These are phyloP conservation scores for Parthenolecanium corni DNA, from an alignment of 2,888 invertebrate species.

Conservation along the genomic window DNA sequence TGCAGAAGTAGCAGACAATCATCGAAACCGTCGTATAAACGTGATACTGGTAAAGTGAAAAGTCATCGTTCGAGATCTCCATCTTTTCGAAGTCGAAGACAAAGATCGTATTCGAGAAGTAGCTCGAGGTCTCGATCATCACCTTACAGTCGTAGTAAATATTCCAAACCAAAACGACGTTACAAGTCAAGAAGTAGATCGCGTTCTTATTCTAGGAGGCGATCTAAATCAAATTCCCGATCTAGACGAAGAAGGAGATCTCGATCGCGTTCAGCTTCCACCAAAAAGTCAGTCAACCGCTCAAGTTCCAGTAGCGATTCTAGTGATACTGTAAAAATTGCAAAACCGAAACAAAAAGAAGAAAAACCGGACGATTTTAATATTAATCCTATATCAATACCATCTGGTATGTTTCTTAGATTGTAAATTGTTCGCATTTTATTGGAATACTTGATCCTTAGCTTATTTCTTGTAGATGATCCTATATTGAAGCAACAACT, in stretches of 20 bases:
- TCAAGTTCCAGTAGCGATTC: background rate
- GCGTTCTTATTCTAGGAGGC: background rate
- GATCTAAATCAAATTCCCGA: slow-evolving; percentile 10
- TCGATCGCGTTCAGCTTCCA: slow-evolving; percentile 3
- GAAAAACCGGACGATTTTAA: background rate
- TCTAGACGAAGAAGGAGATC: slow-evolving; percentile 6
- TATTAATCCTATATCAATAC: slow-evolving; percentile 1
- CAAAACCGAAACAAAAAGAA: background rate
- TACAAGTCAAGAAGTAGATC: slow-evolving; percentile 16
- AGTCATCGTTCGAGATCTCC: slow-evolving; percentile 16
- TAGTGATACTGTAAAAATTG: background rate
- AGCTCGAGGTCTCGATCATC: slow-evolving; percentile 6
- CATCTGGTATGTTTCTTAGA: background rate
- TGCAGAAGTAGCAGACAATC: background rate
- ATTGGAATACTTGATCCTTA: background rate
- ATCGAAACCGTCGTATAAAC: background rate
- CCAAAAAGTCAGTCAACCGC: background rate
- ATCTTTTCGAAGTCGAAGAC: background rate
- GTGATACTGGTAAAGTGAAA: background rate
- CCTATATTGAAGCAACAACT: slow-evolving; percentile 16
- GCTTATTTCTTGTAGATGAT: background rate
- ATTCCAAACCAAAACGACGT: slow-evolving; percentile 12
- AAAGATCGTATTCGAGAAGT: slow-evolving; percentile 13
- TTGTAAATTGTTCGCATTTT: background rate
- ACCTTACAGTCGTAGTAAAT: slow-evolving; percentile 1